These are phyloP conservation scores for Leptatherina wallacei DNA, from an alignment of 2,797 vertebrate genomes.

Conservation along the genomic window DNA sequence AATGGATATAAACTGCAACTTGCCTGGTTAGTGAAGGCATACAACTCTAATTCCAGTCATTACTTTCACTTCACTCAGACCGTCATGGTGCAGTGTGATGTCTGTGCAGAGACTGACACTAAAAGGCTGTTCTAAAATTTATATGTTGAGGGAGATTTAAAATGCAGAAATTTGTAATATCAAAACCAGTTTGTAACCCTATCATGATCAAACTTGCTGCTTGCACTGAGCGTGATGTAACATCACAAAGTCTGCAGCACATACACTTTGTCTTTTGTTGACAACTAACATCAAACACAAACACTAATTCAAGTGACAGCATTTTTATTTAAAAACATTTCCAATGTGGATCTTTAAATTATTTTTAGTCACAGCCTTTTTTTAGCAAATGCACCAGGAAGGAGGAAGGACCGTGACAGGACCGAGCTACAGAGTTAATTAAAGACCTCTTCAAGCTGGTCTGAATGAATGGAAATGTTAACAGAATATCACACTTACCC, in stretches of 20 bases:
- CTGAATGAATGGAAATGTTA: conserved; percentile 1
- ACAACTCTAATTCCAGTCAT: neutral
- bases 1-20: neutral
- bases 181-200: neutral
- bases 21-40: neutral
- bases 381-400: neutral
- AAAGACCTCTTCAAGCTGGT: neutral
- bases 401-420: neutral
- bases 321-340: neutral
- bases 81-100: neutral
- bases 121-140: conserved; percentile 8
- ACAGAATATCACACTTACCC: conserved; percentile 2
- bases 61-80: conserved; percentile 8
- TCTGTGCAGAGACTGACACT: neutral
- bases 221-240: neutral
- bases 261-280: neutral
- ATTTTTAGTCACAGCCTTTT: conserved; percentile 7
- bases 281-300: neutral
- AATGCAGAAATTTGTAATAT: neutral
- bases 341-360: neutral
- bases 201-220: neutral
- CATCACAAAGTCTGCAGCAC: neutral
- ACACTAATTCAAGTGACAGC: neutral
- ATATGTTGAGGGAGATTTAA: neutral
- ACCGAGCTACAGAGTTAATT: neutral